phyloP scores from a whole-genome alignment of 1,140 invertebrate species.

The Mycetomoellerius zeteki region DNA sequence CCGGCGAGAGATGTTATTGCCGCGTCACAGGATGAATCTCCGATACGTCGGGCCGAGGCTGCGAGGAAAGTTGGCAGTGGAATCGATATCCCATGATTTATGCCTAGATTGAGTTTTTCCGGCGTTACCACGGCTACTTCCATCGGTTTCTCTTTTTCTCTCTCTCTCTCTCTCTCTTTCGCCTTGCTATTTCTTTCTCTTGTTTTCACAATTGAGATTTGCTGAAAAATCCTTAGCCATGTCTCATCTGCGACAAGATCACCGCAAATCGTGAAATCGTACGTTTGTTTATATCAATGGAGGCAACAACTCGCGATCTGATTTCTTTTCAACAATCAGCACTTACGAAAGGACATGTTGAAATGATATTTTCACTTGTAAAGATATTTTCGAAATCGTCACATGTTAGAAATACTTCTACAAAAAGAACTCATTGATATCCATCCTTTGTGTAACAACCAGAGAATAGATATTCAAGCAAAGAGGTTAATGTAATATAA shows the following conservation, averaged over 20 bases:
- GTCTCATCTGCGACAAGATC: background rate
- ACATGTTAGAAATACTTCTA: background rate
- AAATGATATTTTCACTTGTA: background rate
- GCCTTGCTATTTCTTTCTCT: background rate
- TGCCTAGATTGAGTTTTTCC: constrained; percentile 80
- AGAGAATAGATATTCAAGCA: background rate
- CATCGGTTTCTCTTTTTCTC: constrained; percentile 59
- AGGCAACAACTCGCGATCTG: background rate
- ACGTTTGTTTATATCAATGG: background rate
- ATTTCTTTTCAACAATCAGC: background rate
- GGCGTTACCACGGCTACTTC: constrained; percentile 34
- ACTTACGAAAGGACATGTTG: background rate
- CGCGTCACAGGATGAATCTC: constrained; percentile 80
- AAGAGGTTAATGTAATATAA: background rate
- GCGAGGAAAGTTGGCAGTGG: constrained; percentile 76
- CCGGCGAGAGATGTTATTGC: constrained; percentile 80
- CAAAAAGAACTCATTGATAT: background rate
- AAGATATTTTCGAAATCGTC: background rate
- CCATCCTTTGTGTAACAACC: background rate
- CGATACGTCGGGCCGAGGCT: constrained; percentile 72
- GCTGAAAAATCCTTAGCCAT: constrained; percentile 33
- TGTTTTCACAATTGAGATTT: background rate
- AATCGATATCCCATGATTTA: constrained; percentile 78
- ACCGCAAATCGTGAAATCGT: background rate
- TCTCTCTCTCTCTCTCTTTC: background rate